Conservation (phyloP, 2,797 vertebrate genomes). For the Rhinatrema bivittatum region DNA sequence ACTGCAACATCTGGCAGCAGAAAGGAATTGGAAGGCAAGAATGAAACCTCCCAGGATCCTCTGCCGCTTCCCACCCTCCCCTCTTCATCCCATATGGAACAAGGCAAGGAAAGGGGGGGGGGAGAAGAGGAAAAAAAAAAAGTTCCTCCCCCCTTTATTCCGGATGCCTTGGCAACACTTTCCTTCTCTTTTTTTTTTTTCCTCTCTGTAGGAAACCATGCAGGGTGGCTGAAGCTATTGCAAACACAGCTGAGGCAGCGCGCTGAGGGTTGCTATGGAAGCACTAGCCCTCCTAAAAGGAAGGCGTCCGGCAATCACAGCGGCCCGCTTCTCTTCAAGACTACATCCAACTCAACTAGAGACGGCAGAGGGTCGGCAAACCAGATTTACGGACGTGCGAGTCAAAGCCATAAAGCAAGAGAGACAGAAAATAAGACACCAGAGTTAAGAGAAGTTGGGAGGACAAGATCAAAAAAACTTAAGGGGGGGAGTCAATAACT, state of each 20-base stretch:
- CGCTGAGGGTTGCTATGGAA: conserved; percentile 68
- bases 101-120: conserved; percentile 19
- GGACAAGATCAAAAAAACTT: too few species aligned
- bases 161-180: conserved; percentile 66
- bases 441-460: too few species aligned
- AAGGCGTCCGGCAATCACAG: conserved; percentile 51
- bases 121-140: too few species aligned
- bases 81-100: conserved; percentile 38
- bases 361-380: too few species aligned
- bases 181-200: conserved; percentile 37
- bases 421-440: too few species aligned
- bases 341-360: too few species aligned
- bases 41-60: conserved; percentile 71
- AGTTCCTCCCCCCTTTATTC: conserved; percentile 29
- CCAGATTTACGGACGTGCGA: too few species aligned
- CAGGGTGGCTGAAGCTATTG: conserved; percentile 47
- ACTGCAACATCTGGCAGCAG: conserved; percentile 72
- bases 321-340: conserved; percentile 39
- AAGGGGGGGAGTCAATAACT: too few species aligned
- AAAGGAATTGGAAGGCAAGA: conserved; percentile 62
- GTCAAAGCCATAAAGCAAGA: too few species aligned
- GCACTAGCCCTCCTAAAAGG: conserved; percentile 69
- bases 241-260: conserved; percentile 35
- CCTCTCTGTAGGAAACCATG: conserved; percentile 15
- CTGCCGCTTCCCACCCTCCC: conserved; percentile 35